Conservation (phyloP, 30 jellyfish, hydroid and myxozoan genomes). For the Aurelia aurita complex sp. Pacific region DNA sequence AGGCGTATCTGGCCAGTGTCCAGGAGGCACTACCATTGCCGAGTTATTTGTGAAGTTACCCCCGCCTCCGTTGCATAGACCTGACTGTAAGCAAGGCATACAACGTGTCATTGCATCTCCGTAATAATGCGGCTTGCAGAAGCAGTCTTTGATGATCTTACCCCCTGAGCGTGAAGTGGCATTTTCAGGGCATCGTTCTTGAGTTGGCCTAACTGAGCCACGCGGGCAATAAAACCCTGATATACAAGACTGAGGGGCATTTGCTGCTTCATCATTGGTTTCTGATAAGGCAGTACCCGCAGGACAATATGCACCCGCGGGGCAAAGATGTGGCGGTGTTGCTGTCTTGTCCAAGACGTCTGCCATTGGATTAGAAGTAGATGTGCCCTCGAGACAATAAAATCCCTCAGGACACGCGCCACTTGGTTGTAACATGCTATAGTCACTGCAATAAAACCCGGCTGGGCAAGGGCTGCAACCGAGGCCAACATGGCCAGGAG, state of each 20-base stretch:
- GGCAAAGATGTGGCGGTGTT: constrained; percentile 98
- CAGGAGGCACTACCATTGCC: constrained; percentile 89
- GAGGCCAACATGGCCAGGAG: constrained; percentile 99
- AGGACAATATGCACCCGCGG: constrained; percentile 99
- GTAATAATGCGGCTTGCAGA: constrained; percentile 78
- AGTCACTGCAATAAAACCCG: constrained; percentile 98
- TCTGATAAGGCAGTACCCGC: constrained; percentile 97
- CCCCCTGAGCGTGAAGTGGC: constrained; percentile 94
- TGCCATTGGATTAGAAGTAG: constrained; percentile 98
- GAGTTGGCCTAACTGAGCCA: constrained; percentile 99
- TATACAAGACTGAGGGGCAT: constrained; percentile 97
- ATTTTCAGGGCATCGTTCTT: constrained; percentile 93
- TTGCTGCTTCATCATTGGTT: constrained; percentile 93
- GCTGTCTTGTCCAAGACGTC: constrained; percentile 97
- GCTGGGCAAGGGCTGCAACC: constrained; percentile 99
- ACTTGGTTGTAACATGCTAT: constrained; percentile 99
- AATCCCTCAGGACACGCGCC: constrained; percentile 99
- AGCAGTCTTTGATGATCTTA: constrained; percentile 82
- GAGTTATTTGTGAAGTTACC: constrained; percentile 73
- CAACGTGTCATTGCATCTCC: constrained; percentile 92
- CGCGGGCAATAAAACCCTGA: constrained; percentile 96
- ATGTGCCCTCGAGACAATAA: constrained; percentile 95
- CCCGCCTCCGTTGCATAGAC: constrained; percentile 84
- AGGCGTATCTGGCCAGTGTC: constrained; percentile 98
- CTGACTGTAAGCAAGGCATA: constrained; percentile 86